Percentiles rank a stretch among this genome's conserved stretches.
phyloP scores from a whole-genome alignment of 1,140 invertebrate genomes.

The Tetramorium parvispinum region DNA sequence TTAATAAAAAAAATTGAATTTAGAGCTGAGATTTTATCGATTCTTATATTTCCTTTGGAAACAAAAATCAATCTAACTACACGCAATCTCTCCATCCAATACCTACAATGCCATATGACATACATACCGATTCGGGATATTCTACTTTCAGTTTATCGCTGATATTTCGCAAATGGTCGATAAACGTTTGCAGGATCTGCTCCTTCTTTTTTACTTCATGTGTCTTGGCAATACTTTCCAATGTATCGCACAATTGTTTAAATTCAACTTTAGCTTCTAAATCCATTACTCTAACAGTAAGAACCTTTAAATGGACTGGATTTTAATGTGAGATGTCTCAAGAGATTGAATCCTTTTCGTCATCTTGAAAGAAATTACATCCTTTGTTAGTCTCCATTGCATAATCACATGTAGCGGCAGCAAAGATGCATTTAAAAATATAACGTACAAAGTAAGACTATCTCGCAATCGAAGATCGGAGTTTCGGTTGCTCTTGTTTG shows the following conservation, averaged over 20 bases:
- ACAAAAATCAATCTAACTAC: too few species aligned
- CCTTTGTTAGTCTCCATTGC: slow-evolving; percentile 1
- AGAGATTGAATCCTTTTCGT: slow-evolving; percentile 67
- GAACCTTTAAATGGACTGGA: background rate
- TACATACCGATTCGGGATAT: slow-evolving; percentile 73
- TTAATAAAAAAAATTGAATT: too few species aligned
- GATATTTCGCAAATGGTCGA: slow-evolving; percentile 84
- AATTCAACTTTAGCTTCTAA: slow-evolving; percentile 82
- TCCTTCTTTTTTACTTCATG: slow-evolving; percentile 83
- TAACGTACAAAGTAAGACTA: background rate
- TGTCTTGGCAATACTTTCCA: slow-evolving; percentile 86
- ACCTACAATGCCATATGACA: background rate
- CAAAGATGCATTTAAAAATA: slow-evolving; percentile 2
- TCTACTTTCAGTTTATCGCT: slow-evolving; percentile 74
- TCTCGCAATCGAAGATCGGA: too few species aligned
- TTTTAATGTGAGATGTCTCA: background rate
- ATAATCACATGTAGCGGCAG: slow-evolving; percentile 11
- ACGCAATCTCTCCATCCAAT: too few species aligned
- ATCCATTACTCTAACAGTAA: slow-evolving; percentile 7
- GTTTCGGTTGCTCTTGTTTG: too few species aligned
- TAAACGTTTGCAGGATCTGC: slow-evolving; percentile 86
- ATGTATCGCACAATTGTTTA: slow-evolving; percentile 82
- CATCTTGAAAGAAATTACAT: slow-evolving; percentile 59
- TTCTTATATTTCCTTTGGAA: too few species aligned
- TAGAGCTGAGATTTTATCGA: too few species aligned